These are phyloP conservation scores for Bos javanicus DNA, from an alignment of 2,113 vertebrate species.

Conservation along the genomic window DNA sequence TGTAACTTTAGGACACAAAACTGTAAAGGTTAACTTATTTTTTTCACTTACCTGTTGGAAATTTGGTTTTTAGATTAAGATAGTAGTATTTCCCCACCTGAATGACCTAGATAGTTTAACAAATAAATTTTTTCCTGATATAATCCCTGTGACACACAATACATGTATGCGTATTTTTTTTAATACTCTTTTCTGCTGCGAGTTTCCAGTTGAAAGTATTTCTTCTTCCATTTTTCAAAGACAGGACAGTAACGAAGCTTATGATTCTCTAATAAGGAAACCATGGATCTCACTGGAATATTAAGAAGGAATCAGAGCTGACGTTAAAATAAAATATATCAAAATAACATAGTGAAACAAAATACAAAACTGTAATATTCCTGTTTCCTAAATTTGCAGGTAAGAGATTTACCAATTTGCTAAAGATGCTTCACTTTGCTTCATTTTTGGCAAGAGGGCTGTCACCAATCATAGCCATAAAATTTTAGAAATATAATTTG, in stretches of 20 bases:
- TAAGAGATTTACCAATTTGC: not conserved
- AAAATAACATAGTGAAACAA: constrained; percentile 14
- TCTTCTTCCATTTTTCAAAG: constrained; percentile 58
- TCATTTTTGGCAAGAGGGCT: not conserved
- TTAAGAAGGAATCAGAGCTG: constrained; percentile 50
- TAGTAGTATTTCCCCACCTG: not conserved
- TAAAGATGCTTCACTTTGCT: not conserved
- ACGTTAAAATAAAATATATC: constrained; percentile 26
- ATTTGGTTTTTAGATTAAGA: not conserved
- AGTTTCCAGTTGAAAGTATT: constrained; percentile 44
- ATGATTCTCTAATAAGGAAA: constrained; percentile 6
- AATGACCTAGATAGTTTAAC: not conserved
- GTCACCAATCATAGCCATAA: not conserved
- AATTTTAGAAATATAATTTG: not conserved
- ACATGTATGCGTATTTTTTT: not conserved
- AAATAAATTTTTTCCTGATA: constrained; percentile 31
- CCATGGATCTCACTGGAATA: constrained; percentile 17
- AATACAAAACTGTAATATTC: not conserved
- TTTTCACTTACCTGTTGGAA: not conserved
- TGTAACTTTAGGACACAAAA: constrained; percentile 22
- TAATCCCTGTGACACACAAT: constrained; percentile 25
- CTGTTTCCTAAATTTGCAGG: not conserved
- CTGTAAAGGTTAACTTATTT: not conserved
- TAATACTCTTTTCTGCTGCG: not conserved
- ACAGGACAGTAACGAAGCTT: constrained; percentile 45